phyloP scores from a whole-genome alignment of 2,888 invertebrate genomes.

The Crocallis elinguaria region DNA sequence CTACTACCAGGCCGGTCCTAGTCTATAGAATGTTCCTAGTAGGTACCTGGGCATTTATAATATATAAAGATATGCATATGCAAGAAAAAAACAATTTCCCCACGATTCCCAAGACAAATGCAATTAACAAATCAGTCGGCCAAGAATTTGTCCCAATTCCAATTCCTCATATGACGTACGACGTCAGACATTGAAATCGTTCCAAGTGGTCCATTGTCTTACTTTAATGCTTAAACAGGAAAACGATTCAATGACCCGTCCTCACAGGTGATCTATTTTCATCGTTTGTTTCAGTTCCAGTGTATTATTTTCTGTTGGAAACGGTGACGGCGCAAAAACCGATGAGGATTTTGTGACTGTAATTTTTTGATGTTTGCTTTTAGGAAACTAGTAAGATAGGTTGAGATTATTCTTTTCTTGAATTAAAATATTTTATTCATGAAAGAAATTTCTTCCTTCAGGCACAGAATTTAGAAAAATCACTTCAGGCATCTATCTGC shows the following conservation, averaged over 20 bases:
- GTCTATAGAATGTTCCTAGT: too few species aligned
- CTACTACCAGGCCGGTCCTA: too few species aligned
- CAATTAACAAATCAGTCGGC: slow-evolving; percentile 1
- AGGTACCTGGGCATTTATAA: too few species aligned
- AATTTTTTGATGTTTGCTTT: too few species aligned
- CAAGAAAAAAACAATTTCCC: neutral
- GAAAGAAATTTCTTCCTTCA: too few species aligned
- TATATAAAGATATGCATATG: too few species aligned
- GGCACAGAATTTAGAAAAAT: too few species aligned
- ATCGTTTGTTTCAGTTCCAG: neutral
- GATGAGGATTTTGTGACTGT: neutral
- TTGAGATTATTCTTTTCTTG: too few species aligned
- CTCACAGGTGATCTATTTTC: slow-evolving; percentile 1
- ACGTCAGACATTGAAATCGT: slow-evolving; percentile 17
- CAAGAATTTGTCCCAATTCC: neutral
- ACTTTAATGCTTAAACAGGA: slow-evolving; percentile 11
- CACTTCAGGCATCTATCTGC: too few species aligned
- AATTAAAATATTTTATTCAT: too few species aligned
- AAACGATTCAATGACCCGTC: slow-evolving; percentile 18
- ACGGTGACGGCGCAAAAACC: neutral
- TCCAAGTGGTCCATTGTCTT: slow-evolving; percentile 26
- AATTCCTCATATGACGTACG: neutral
- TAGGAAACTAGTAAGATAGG: too few species aligned
- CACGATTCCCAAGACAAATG: neutral
- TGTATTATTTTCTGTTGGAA: neutral